Percentiles rank a stretch among this genome's conserved stretches.
phyloP scores from a whole-genome alignment of 2,888 invertebrate species.

The Mythimna loreyi region DNA sequence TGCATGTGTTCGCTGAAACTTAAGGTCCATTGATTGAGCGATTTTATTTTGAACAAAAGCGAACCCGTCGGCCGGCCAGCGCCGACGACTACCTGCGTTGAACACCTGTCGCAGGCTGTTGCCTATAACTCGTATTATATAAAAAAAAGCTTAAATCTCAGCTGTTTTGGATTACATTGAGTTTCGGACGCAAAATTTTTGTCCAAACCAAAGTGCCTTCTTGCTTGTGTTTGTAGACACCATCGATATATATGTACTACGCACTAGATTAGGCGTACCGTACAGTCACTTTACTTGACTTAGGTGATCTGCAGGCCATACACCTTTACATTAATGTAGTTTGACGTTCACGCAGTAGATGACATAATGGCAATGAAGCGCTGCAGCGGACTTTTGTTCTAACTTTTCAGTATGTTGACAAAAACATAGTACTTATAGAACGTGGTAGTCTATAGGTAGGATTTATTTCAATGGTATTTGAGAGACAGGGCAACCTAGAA shows the following conservation, averaged over 20 bases:
- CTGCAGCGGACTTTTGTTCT: too few relatives aligned
- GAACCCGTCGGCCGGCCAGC: conserved; percentile 68
- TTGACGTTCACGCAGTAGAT: too few relatives aligned
- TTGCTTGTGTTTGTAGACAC: neutral
- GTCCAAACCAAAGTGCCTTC: neutral
- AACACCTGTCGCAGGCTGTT: conserved; percentile 83
- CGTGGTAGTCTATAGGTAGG: too few relatives aligned
- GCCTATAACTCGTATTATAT: conserved; percentile 56
- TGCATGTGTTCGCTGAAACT: conserved; percentile 50
- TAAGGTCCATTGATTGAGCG: conserved; percentile 64
- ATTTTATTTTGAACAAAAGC: conserved; percentile 75
- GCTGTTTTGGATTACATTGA: conserved; percentile 28
- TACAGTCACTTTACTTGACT: too few relatives aligned
- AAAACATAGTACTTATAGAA: too few relatives aligned
- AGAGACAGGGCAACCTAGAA: neutral
- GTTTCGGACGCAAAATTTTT: conserved; percentile 11
- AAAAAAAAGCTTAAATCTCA: conserved; percentile 66
- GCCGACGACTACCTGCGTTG: conserved; percentile 83
- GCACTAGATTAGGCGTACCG: too few relatives aligned
- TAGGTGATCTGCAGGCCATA: too few relatives aligned
- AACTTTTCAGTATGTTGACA: too few relatives aligned
- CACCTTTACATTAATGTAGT: too few relatives aligned
- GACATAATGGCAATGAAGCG: too few relatives aligned
- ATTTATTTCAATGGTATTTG: too few relatives aligned
- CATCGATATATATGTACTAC: too few relatives aligned